Evolutionary conservation across 2,797 vertebrate species (phyloP).

Genomic region (Galaxias olidus): DNA sequence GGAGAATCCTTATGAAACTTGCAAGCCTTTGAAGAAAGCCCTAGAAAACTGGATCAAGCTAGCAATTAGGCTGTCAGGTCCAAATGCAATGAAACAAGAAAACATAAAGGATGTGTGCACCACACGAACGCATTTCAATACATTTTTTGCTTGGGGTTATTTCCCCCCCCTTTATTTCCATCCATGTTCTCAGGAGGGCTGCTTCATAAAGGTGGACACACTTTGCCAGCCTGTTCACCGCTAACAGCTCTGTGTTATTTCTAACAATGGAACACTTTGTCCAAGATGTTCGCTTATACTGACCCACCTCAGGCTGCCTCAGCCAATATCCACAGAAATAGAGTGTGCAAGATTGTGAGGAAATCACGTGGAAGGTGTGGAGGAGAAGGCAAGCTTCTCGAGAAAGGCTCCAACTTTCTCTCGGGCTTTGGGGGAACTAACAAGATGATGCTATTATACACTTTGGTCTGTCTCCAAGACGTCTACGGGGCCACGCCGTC

Average conservation of each 20-base stretch:
- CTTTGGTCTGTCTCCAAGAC: slow-evolving; percentile 7
- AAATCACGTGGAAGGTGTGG: neutral
- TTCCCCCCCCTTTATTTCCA: slow-evolving; percentile 51
- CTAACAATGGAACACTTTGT: slow-evolving; percentile 31
- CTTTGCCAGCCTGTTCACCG: slow-evolving; percentile 53
- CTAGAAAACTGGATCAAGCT: slow-evolving; percentile 74
- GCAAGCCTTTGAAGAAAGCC: slow-evolving; percentile 70
- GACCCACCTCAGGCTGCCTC: slow-evolving; percentile 16
- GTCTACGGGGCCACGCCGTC: neutral
- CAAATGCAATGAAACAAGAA: slow-evolving; percentile 61
- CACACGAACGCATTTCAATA: slow-evolving; percentile 56
- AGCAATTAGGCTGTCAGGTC: slow-evolving; percentile 74
- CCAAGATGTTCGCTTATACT: slow-evolving; percentile 29
- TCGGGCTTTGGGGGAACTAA: neutral
- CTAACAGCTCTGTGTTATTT: slow-evolving; percentile 41
- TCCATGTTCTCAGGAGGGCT: slow-evolving; percentile 60
- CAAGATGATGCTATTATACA: neutral
- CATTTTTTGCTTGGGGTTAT: slow-evolving; percentile 60
- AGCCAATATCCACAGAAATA: slow-evolving; percentile 14
- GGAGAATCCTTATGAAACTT: slow-evolving; percentile 72
- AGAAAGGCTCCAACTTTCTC: slow-evolving; percentile 2
- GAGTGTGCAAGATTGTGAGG: neutral
- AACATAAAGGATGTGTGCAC: slow-evolving; percentile 67
- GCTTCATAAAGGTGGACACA: slow-evolving; percentile 61
- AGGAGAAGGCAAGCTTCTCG: neutral